Evolutionary conservation across 2,888 invertebrate genomes (phyloP), one percentile per base, ranked within the genome.

Genomic region (Camponotus fellah): DNA sequence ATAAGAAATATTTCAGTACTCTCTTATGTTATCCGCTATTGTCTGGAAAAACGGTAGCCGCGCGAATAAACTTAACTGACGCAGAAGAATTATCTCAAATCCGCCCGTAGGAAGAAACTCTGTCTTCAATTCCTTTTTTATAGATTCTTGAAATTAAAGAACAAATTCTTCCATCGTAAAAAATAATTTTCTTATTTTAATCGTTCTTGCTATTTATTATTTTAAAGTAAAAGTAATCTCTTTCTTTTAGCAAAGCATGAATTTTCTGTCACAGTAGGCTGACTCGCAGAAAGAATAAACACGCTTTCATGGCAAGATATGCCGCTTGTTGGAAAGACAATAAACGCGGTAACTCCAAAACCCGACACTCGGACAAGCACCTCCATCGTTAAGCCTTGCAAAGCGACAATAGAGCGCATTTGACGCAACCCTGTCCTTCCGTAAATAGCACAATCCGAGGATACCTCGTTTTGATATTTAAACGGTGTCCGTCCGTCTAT

Each of bases 1-100:
- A 83, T 83, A 82, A 85, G 83, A 82, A 88, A 89, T 88, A 85
- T 86, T 89, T 86, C 87, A 83, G 71, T 82, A 74, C 62, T 58
- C 43, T 4, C 46, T 37, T 60, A 79, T 86, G 74, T 88, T 89
- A 83, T 86, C 85, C 83, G 83, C 83, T 14, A 80, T 86, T 87
- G 85, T 87, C 64, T 62, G 56, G 43, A 17, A 21, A 69, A 84
- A 80, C 56, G 37, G 60, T 43, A 40, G 65, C 62, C 21, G 56
- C 32, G 21, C 43, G 12, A 43, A 17, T 69, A n/a, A 34, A 26
- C 6, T 71, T 77, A 76, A 53, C 53, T 32, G 32, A 58, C 58
- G 43, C 34, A 32, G 34, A 71, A 58, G 10, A 32, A 12, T 49
- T 79, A 43, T 53, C 66, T 21, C 26, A 37, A 53, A 66, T 53